Evolutionary conservation across 2,888 invertebrate species (phyloP), one percentile per base, ranked within the genome.

Genomic region (Macroteleia sp.): DNA sequence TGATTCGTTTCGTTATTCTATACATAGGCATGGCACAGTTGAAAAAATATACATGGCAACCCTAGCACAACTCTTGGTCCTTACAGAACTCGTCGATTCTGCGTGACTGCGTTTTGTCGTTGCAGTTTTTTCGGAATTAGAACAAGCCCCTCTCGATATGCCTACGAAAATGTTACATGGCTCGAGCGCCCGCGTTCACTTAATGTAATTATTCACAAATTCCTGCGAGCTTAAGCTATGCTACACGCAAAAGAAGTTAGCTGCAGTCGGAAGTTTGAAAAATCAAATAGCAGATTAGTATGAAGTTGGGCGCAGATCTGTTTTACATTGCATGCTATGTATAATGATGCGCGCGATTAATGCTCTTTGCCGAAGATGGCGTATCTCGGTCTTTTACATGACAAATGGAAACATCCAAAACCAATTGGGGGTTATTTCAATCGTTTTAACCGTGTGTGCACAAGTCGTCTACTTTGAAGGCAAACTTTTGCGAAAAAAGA

Each of bases 271-370:
- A 36, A 61, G 16, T 28, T 34, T 12, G 44, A 56, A 54, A 71
- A 56, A 62, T 19, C 39, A 50, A 41, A 56, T 64, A 64, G 64
- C 39, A 57, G 61, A 62, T 73, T 73, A 73, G 73, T 64, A 48
- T 48, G 64, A 50, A 52, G 54, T 57, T 59, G 42, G 57, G 56
- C 46, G 56, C 48, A 57, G 39, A 59, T 50, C 39, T 34, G 30
- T 20, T 64, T 73, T 57, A 56, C 61, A 64, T 73, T 48, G 61
- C 62, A 73, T 73, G 62, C 62, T 73, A 34, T 64, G 64, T 71
- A 54, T 71, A 62, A 71, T 62, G 61, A 54, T 59, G 52, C 69
- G 56, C 62, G 41, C 41, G 62, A 14, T n/a, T 48, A 73, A 64
- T 50, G 57, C 28, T 57, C 57, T 64, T 12, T 25, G 25, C 20